Conservation (phyloP, 92 coral and sea anemone species). For the Hydrozoanthus gracilis region DNA sequence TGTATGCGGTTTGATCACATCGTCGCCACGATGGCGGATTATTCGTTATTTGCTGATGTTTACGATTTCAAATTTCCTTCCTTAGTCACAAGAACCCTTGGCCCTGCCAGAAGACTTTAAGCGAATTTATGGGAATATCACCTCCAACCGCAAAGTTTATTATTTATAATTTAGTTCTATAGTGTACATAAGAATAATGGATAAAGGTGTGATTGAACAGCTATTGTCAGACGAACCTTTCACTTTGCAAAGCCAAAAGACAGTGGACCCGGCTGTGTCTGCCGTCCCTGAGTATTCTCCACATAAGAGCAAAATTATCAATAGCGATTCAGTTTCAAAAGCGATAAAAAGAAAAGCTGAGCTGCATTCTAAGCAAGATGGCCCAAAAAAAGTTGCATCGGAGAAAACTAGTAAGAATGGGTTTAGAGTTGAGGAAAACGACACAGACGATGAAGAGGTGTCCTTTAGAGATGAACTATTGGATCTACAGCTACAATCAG, state of each 20-base stretch:
- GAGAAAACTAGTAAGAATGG: constrained; percentile 2
- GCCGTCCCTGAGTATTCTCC: not conserved
- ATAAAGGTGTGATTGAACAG: constrained; percentile 10
- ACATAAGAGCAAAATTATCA: not conserved
- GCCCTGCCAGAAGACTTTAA: too few species aligned
- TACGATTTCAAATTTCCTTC: constrained; percentile 7
- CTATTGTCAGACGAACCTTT: constrained; percentile 17
- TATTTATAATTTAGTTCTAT: not conserved
- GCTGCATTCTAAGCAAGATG: not conserved
- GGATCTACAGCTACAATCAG: constrained; percentile 41
- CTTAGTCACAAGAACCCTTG: too few species aligned
- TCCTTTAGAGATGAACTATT: constrained; percentile 60
- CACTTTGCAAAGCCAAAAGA: not conserved
- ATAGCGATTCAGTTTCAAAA: not conserved
- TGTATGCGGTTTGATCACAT: too few species aligned
- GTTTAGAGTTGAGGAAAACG: constrained; percentile 1
- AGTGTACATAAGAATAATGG: constrained; percentile 20
- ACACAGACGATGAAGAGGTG: constrained; percentile 48
- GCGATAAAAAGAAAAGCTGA: constrained; percentile 17
- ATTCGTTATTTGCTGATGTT: not conserved
- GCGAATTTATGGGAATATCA: not conserved
- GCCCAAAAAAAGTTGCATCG: not conserved
- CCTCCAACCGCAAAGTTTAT: too few species aligned
- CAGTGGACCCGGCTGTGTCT: too few species aligned
- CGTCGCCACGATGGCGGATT: too few species aligned